Base-by-base conservation (phyloP, 2,888 invertebrate species). In the Leucophenga montana region DNA sequence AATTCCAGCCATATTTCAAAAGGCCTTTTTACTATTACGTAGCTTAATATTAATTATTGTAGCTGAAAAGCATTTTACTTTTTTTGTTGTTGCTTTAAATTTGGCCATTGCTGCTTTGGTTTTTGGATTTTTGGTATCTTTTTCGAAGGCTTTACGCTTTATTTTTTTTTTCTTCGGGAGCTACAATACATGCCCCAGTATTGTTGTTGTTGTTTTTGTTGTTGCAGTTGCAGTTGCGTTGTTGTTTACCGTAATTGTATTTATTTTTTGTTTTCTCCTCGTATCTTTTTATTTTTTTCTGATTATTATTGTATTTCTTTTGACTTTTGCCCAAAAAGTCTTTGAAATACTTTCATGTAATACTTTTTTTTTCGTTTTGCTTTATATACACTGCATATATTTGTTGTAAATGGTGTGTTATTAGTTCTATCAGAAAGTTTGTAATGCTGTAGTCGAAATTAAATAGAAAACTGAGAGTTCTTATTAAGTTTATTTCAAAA, bases 241-340 rank as follows among this genome's bases (percentile, higher is more conserved):
- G 27, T 13, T 18, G 22, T 54, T 54, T 54, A 9, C 22, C 54
- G 18, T 54, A 54, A 54, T 68, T 70, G 44, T 70, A n/a, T 69
- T 61, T 73, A 44, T 62, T 62, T 11, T n/a, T 16, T 61, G 18
- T 11, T n/a, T n/a, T n/a, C n/a, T n/a, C n/a, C n/a, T n/a, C n/a
- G 20, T 14, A 18, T 56, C 16, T 76, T 69, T 64, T 54, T 46
- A 11, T 68, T 20, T 66, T 54, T 16, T 61, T 62, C 53, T 64
- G 48, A 50, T 67, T 70, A 68, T 68, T 22, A 62, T 33, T 66
- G 27, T 3, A 56, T 57, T 71, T 66, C 78, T 73, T 76, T 74
- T 74, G 71, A 71, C 71, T 33, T 74, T 75, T 78, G 72, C 72
- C 72, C 69, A 72, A 73, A 39, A 39, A 39, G 39, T 39, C 39